Percentiles rank a stretch among this genome's conserved stretches.
These are phyloP conservation scores for Scaptomyza hsui DNA, from an alignment of 1,140 invertebrate species.

Conservation along the genomic window DNA sequence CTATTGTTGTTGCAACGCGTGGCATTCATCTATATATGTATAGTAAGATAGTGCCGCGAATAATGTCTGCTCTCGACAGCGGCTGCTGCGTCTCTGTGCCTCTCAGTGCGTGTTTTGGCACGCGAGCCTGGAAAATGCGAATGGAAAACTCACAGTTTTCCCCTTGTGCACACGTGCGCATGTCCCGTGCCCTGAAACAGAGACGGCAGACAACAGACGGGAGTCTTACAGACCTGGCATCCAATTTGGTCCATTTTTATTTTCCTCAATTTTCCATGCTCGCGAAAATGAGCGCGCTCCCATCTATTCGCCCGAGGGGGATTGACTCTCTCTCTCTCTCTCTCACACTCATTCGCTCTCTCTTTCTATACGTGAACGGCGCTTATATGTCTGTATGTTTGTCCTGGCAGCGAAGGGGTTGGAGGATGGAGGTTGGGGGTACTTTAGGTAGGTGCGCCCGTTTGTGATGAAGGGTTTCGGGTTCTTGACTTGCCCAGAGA, in stretches of 20 bases:
- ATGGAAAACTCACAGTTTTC: slow-evolving; percentile 60
- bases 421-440: slow-evolving; percentile 1
- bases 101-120: background rate
- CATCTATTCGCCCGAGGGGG: slow-evolving; percentile 12
- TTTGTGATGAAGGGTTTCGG: slow-evolving; percentile 70
- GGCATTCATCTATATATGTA: slow-evolving; percentile 43
- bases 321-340: slow-evolving; percentile 25
- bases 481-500: slow-evolving; percentile 74
- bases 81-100: slow-evolving; percentile 63
- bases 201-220: background rate
- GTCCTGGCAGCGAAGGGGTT: background rate
- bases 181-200: slow-evolving; percentile 60
- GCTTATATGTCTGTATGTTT: slow-evolving; percentile 16
- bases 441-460: slow-evolving; percentile 65
- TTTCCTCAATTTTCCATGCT: slow-evolving; percentile 74
- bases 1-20: slow-evolving; percentile 53
- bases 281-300: slow-evolving; percentile 76
- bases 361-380: slow-evolving; percentile 22
- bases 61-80: slow-evolving; percentile 55
- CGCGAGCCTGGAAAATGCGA: slow-evolving; percentile 64
- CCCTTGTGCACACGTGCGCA: slow-evolving; percentile 71
- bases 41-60: slow-evolving; percentile 15
- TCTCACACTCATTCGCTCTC: background rate
- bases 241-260: slow-evolving; percentile 56
- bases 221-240: background rate